Base-by-base conservation (phyloP, 2,888 invertebrate genomes). In the Conistra vaccinii region DNA sequence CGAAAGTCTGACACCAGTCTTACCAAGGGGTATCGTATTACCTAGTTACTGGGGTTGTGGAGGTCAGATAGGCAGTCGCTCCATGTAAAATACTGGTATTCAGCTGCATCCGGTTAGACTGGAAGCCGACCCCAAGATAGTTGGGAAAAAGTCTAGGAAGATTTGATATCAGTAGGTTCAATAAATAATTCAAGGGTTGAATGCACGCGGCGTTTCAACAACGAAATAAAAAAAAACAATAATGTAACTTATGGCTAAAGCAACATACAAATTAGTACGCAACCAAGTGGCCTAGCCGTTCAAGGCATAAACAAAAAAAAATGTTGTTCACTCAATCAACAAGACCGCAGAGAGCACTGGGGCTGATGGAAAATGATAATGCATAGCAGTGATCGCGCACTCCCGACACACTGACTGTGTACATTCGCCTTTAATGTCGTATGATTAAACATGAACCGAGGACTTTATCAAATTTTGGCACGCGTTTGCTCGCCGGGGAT, bases 401-500 rank as follows among this genome's bases (percentile, higher is more conserved):
- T 75, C 68, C 71, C 88, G 86, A 90, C 91, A 91, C 90, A 87
- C 89, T 87, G 86, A 73, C 73, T 85, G 86, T 87, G 84, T 85
- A 85, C 83, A 87, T 80, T 84, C 85, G 81, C 87, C 93, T 93
- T 92, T 93, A 95, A 95, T 95, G 93, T 93, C 92, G 91, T 94
- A 95, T 95, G 94, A 95, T 95, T 95, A 95, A 94, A 96, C 95
- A 95, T 95, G 94, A 94, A 95, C 92, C 88, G 92, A 92, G 91
- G 93, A 94, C 93, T 95, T 95, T 96, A 96, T 96, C 96, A 95
- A 95, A 95, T 94, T 95, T 96, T 94, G 95, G 95, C 96, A 96
- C 95, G 94, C 95, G 96, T 95, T 95, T 93, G 93, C 92, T 92
- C 92, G 89, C 79, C 88, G 89, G 90, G 91, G 90, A 86, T 91